Evolutionary conservation across 2,113 vertebrate species (phyloP).

Genomic region (Ophthalmolycus amberensis): DNA sequence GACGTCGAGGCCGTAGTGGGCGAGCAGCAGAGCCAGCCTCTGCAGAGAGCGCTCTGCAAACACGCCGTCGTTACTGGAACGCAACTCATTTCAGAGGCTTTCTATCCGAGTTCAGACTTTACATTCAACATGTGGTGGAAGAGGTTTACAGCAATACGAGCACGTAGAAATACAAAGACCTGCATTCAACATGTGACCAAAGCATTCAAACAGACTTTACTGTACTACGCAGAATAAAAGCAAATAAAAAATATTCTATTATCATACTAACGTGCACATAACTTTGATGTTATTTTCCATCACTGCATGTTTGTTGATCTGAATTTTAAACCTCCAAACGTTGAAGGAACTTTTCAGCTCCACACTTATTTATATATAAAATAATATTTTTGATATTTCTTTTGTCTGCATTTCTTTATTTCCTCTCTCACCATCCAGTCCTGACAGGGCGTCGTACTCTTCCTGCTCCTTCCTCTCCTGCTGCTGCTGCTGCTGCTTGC

Average conservation of each 20-base stretch:
- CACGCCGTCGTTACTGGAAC: not conserved
- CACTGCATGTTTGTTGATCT: not conserved
- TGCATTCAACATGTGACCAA: not conserved
- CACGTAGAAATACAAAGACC: not conserved
- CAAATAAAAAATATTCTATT: too few species aligned
- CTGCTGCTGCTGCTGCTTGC: slow-evolving; percentile 65
- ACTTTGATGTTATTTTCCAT: not conserved
- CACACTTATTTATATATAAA: not conserved
- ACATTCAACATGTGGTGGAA: not conserved
- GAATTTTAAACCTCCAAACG: not conserved
- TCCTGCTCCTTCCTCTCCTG: slow-evolving; percentile 70
- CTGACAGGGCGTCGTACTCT: slow-evolving; percentile 63
- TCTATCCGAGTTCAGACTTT: too few species aligned
- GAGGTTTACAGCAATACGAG: too few species aligned
- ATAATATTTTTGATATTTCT: not conserved
- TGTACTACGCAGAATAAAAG: not conserved
- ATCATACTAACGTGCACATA: not conserved
- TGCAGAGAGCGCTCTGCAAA: slow-evolving; percentile 79
- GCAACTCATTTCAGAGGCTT: not conserved
- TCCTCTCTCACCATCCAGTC: slow-evolving; percentile 68
- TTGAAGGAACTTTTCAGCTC: not conserved
- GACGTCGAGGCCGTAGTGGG: slow-evolving; percentile 87
- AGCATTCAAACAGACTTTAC: not conserved
- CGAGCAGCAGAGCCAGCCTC: slow-evolving; percentile 85
- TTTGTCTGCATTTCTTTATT: not conserved